phyloP scores from a whole-genome alignment of 1,140 invertebrate species.

The Helicoverpa zea region DNA sequence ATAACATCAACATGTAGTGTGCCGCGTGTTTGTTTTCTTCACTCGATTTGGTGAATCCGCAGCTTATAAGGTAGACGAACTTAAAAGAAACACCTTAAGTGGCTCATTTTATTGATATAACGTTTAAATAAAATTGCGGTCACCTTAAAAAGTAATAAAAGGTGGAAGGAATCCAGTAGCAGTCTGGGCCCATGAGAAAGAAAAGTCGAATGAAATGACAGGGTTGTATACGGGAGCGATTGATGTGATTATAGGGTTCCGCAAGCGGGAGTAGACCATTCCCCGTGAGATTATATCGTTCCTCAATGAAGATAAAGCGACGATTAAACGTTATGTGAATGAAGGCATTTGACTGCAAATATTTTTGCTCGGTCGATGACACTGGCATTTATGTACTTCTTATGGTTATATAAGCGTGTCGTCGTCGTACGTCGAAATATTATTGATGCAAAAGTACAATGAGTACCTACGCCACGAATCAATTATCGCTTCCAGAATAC shows the following conservation, averaged over 20 bases:
- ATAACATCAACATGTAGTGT: constrained; percentile 69
- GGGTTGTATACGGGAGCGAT: constrained; percentile 25
- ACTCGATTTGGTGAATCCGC: constrained; percentile 53
- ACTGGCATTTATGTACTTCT: neutral
- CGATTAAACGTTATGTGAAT: neutral
- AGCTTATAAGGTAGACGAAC: constrained; percentile 58
- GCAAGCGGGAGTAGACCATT: constrained; percentile 27
- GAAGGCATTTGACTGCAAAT: constrained; percentile 2
- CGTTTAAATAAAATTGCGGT: constrained; percentile 80
- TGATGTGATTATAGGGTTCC: constrained; percentile 57
- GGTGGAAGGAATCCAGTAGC: constrained; percentile 79
- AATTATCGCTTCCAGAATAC: constrained; percentile 5
- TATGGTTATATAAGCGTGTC: neutral
- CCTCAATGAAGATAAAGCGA: constrained; percentile 14
- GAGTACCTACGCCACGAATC: neutral
- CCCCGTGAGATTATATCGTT: neutral
- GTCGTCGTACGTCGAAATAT: no score
- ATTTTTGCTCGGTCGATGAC: neutral
- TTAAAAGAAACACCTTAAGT: constrained; percentile 52
- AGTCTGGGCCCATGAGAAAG: constrained; percentile 79
- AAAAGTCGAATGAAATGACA: constrained; percentile 68
- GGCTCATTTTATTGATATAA: constrained; percentile 74
- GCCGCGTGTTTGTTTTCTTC: constrained; percentile 54
- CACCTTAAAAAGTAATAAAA: constrained; percentile 72
- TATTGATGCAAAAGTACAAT: neutral